Base-by-base conservation (phyloP, 2,888 invertebrate species). In the Leuctra nigra region DNA sequence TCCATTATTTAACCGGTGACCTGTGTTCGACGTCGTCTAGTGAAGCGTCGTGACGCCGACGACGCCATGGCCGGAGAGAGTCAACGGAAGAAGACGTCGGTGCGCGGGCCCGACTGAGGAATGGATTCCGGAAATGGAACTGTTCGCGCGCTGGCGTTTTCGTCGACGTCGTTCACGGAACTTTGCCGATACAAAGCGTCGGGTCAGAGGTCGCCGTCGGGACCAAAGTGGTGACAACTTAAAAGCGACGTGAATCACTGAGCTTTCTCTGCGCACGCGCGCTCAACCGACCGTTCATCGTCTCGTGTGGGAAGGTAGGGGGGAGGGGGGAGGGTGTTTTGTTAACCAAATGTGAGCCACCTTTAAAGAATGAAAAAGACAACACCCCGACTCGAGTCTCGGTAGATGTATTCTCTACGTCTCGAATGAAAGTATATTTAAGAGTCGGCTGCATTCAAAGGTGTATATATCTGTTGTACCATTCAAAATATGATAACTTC, bases 121-220 rank as follows among this genome's bases (percentile, higher is more conserved):
- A 50, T 50, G 33, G 35, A 29, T 50, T 50, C 50, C 50, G 50
- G 50, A 50, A 50, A 50, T 50, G 22, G 50, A 50, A 33, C 50
- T 50, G 33, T 50, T 50, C 50, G 20, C 50, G 20, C 13, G 16
- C 35, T 50, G 35, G 50, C 35, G 50, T 50, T 50, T 35, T 33
- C 20, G 33, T 35, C 44, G 44, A 44, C 44, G 23, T n/a, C n/a
- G n/a, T n/a, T n/a, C n/a, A n/a, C 44, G 44, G 44, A 44, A 22
- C 44, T 44, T 23, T 9, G 23, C 22, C 44, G 44, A 44, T 44
- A 44, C 44, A 44, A 39, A 39, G 39, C 18, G 39, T 39, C 39
- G 39, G 39, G 39, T 39, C 44, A 22, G 20, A 20, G 44, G n/a
- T 23, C 18, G 23, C 20, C 44, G 23, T 22, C 23, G n/a, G n/a